Base-by-base conservation (phyloP, 2,888 invertebrate species). In the Caenorhabditis sp. region DNA sequence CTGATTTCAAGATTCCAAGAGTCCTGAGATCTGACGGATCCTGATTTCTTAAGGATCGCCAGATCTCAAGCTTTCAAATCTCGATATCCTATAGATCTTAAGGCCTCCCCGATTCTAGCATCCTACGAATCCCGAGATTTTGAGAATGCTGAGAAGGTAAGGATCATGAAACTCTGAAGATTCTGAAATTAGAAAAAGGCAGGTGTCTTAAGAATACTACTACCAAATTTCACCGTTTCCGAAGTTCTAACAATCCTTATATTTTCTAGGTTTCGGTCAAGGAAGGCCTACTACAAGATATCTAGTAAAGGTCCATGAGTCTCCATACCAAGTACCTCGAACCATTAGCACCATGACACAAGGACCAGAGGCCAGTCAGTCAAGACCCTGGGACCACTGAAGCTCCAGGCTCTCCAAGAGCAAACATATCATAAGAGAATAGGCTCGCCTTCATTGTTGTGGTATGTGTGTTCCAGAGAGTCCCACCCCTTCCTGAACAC, bases 381-480 rank as follows among this genome's bases (percentile, higher is more conserved):
- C 6, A 19, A 5, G 5, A n/a, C 19, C 19, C 19, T 47, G 19
- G 10, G 19, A 47, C 10, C 47, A 6, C 3, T 12, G 1, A 26
- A 56, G 4, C 16, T 26, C 14, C 0, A 26, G 26, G 26, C 1
- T 3, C 16, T 28, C 38, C 38, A 7, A 26, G 26, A 26, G 19
- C 26, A 14, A 14, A 56, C 54, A 26, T 24, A 56, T 28, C n/a
- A 61, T 41, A 35, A 24, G 22, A 61, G 35, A 59, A 59, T 35
- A 58, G 4, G 31, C 31, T 35, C 31, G 31, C 38, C 10, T 38
- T 38, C 31, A 35, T 35, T 35, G 31, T n/a, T 59, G 16, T 47
- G 26, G n/a, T 64, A 10, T 26, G 47, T 51, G 66, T 51, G 35
- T 31, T 66, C 44, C 22, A 56, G 28, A n/a, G 22, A 10, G n/a